Evolutionary conservation across 2,797 vertebrate genomes (phyloP).

Genomic region (Kryptolebias ocellatus): DNA sequence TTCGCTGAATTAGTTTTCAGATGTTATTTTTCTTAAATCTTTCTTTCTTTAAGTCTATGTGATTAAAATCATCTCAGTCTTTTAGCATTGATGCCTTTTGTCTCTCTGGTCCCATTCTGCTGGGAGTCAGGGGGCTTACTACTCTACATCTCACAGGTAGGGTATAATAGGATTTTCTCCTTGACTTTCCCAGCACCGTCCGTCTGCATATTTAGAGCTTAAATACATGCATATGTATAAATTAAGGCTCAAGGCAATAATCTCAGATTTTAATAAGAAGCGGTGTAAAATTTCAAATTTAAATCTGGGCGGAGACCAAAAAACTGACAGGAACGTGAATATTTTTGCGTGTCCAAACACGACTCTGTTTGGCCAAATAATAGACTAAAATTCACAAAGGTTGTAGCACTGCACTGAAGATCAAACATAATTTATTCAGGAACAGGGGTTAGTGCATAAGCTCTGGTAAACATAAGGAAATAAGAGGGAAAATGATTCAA

Average conservation of each 20-base stretch:
- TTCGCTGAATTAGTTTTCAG: slow-evolving; percentile 79
- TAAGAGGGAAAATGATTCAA: slow-evolving; percentile 24
- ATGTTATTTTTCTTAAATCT: slow-evolving; percentile 73
- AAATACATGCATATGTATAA: slow-evolving; percentile 81
- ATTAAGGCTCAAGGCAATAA: slow-evolving; percentile 72
- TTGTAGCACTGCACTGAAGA: slow-evolving; percentile 12
- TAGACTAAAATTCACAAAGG: slow-evolving; percentile 23
- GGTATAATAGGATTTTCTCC: slow-evolving; percentile 78
- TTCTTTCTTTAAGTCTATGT: slow-evolving; percentile 63
- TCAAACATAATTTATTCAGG: slow-evolving; percentile 51
- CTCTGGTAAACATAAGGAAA: slow-evolving; percentile 16
- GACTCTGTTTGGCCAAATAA: slow-evolving; percentile 63
- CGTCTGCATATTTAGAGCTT: slow-evolving; percentile 74
- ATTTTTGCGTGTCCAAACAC: slow-evolving; percentile 64
- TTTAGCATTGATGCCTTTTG: slow-evolving; percentile 71
- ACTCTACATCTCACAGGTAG: slow-evolving; percentile 76
- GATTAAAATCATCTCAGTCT: slow-evolving; percentile 77
- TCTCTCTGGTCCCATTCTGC: slow-evolving; percentile 65
- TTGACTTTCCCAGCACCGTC: slow-evolving; percentile 41
- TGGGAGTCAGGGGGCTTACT: slow-evolving; percentile 73
- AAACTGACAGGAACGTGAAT: slow-evolving; percentile 44
- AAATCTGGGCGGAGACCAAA: slow-evolving; percentile 45
- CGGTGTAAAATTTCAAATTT: slow-evolving; percentile 65
- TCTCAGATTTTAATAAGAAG: slow-evolving; percentile 73
- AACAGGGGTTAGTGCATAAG: slow-evolving; percentile 5